phyloP scores from a whole-genome alignment of 2,113 vertebrate species.

The Tragelaphus scriptus region DNA sequence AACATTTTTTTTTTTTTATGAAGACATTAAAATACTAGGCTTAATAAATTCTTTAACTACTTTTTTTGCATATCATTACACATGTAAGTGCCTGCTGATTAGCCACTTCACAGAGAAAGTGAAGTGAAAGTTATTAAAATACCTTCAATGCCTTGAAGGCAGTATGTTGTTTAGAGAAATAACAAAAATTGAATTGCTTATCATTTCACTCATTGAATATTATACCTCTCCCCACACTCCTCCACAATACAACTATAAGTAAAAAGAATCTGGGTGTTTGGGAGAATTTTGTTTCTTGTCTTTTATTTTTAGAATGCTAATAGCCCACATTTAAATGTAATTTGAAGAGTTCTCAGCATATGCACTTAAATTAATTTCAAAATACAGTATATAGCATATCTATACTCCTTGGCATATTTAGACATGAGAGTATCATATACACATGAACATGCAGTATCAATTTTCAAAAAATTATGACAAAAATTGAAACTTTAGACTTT shows the following conservation, averaged over 20 bases:
- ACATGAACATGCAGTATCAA: background rate
- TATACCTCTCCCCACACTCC: background rate
- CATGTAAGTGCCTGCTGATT: conserved; percentile 64
- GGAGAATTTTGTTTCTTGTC: conserved; percentile 20
- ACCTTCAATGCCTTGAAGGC: conserved; percentile 47
- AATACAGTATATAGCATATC: background rate
- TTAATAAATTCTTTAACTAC: conserved; percentile 63
- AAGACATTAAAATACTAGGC: conserved; percentile 31
- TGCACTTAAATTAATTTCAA: conserved; percentile 24
- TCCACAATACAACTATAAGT: background rate
- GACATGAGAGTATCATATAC: background rate
- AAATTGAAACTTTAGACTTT: background rate
- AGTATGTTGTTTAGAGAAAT: conserved; percentile 52
- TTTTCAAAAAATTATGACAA: background rate
- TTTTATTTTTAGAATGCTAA: conserved; percentile 30
- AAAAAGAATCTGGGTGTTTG: background rate
- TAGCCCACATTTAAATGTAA: background rate
- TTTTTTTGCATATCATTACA: conserved; percentile 60
- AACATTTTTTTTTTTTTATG: background rate
- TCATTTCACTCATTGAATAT: conserved; percentile 43
- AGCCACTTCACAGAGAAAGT: conserved; percentile 56
- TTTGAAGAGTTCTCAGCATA: background rate
- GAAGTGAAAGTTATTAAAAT: conserved; percentile 62
- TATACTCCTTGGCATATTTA: background rate
- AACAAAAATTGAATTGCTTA: conserved; percentile 59